Conservation (phyloP, 2,797 vertebrate genomes). For the Parotocinclus haroldoi region DNA sequence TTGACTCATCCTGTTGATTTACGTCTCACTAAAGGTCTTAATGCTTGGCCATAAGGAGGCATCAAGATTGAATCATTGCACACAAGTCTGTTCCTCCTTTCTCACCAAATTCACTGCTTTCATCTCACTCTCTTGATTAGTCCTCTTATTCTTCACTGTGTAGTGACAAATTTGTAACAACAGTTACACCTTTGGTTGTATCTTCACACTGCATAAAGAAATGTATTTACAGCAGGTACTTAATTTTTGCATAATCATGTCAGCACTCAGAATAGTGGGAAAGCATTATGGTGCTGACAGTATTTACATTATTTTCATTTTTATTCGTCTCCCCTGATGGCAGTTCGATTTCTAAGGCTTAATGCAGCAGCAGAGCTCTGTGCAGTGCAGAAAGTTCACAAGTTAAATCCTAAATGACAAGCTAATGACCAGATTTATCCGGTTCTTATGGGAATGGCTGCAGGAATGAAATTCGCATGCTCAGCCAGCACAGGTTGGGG, state of each 20-base stretch:
- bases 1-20: too few relatives aligned
- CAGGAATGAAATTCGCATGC: conserved; percentile 22
- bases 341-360: conserved; percentile 17
- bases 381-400: conserved; percentile 19
- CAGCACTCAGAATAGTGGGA: conserved; percentile 15
- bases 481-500: conserved; percentile 15
- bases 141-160: conserved; percentile 26
- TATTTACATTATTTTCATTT: conserved; percentile 30
- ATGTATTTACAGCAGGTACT: conserved; percentile 22
- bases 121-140: conserved; percentile 34
- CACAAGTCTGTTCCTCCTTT: conserved; percentile 3
- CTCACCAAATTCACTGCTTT: conserved; percentile 19
- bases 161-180: conserved; percentile 8
- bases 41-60: conserved; percentile 3
- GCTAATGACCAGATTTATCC: conserved; percentile 36
- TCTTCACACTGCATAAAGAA: not conserved
- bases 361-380: conserved; percentile 3
- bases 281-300: conserved; percentile 30
- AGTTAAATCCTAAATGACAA: conserved; percentile 35
- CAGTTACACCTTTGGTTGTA: conserved; percentile 13
- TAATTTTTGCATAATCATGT: conserved; percentile 33
- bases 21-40: too few relatives aligned
- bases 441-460: conserved; percentile 27
- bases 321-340: conserved; percentile 15
- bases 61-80: conserved; percentile 3